Conservation (phyloP, 2,888 invertebrate species). For the Onchidella celtica region DNA sequence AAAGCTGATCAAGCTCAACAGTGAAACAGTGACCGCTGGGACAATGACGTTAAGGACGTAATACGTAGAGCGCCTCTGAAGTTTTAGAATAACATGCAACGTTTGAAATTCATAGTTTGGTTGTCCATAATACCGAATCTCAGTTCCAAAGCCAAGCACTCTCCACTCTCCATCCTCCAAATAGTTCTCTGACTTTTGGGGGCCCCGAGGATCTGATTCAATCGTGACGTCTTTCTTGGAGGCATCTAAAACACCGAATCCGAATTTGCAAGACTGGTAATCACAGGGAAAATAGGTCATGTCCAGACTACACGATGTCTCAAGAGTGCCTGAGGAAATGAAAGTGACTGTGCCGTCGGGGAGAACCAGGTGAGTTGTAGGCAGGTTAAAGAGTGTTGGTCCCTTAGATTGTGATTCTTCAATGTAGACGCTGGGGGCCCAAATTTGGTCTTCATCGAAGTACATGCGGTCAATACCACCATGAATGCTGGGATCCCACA, state of each 20-base stretch:
- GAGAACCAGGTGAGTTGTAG: constrained; percentile 30
- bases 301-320: constrained; percentile 47
- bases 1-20: constrained; percentile 41
- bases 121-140: not conserved
- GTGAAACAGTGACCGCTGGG: constrained; percentile 37
- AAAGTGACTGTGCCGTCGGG: constrained; percentile 39
- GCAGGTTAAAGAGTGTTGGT: constrained; percentile 31
- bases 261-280: constrained; percentile 34
- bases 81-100: constrained; percentile 31
- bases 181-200: constrained; percentile 4
- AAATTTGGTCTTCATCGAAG: constrained; percentile 34
- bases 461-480: constrained; percentile 41
- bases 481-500: constrained; percentile 17
- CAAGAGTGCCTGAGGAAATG: constrained; percentile 20
- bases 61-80: constrained; percentile 31
- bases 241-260: constrained; percentile 30
- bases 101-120: constrained; percentile 38
- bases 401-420: constrained; percentile 30
- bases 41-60: constrained; percentile 41
- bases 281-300: constrained; percentile 53
- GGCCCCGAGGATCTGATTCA: not conserved
- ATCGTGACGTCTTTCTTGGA: constrained; percentile 28
- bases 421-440: constrained; percentile 38
- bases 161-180: constrained; percentile 37
- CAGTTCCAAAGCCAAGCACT: constrained; percentile 17